Evolutionary conservation across 1,140 invertebrate genomes (phyloP).

Genomic region (Saccostrea echinata): DNA sequence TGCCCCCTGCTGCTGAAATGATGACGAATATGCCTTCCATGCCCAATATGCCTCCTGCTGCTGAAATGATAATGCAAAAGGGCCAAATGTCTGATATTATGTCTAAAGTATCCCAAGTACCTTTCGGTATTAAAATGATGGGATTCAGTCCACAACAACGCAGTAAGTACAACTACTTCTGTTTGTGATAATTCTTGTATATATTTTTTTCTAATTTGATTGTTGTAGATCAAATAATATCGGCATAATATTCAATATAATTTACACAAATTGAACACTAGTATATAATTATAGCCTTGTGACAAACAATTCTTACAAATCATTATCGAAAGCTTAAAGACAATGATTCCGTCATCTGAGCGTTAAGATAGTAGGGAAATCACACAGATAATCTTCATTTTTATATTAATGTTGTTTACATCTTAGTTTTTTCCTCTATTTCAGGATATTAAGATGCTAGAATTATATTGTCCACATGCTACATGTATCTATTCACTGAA

Average conservation of each 20-base stretch:
- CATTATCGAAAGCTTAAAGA: too few species aligned
- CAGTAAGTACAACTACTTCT: background rate
- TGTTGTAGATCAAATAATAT: too few species aligned
- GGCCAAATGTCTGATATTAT: background rate
- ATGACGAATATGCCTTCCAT: background rate
- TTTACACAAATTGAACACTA: too few species aligned
- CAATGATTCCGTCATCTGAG: too few species aligned
- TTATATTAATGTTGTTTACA: background rate
- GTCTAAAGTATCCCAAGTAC: background rate
- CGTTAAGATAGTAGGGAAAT: too few species aligned
- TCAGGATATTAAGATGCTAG: constrained; percentile 10
- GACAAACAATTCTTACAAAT: too few species aligned
- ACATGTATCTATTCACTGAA: background rate
- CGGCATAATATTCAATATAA: too few species aligned
- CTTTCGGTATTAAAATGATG: background rate
- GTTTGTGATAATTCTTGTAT: background rate
- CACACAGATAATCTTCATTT: too few species aligned
- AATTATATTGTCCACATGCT: background rate
- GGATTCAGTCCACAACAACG: background rate
- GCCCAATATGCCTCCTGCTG: background rate
- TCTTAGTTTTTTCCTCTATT: background rate
- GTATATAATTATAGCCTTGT: too few species aligned
- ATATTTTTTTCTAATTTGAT: background rate
- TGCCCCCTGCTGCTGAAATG: background rate
- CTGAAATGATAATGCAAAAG: background rate